These are phyloP conservation scores for Bombus consobrinus DNA, from an alignment of 1,140 invertebrate genomes.

Conservation along the genomic window DNA sequence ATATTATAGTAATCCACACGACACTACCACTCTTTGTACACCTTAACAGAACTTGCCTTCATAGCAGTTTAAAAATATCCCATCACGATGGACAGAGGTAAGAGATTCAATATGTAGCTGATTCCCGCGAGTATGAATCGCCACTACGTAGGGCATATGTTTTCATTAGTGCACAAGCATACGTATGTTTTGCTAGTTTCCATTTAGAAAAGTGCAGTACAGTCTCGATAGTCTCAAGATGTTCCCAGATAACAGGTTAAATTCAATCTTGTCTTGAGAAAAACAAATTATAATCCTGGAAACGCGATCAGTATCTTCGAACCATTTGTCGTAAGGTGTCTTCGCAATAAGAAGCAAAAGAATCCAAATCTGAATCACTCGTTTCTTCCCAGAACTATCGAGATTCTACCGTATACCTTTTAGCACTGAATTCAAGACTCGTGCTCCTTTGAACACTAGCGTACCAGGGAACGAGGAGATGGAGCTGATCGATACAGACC, in stretches of 20 bases:
- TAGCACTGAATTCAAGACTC: constrained; percentile 15
- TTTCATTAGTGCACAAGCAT: constrained; percentile 44
- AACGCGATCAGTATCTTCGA: background rate
- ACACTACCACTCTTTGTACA: background rate
- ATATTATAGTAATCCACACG: background rate
- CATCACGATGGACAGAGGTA: constrained; percentile 41
- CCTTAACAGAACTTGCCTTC: constrained; percentile 31
- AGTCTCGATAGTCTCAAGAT: constrained; percentile 11
- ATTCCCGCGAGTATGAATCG: constrained; percentile 39
- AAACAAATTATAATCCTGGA: background rate
- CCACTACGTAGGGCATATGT: constrained; percentile 42
- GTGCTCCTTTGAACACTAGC: background rate
- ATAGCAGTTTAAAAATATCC: constrained; percentile 39
- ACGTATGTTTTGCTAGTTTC: constrained; percentile 39
- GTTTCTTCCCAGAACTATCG: constrained; percentile 3
- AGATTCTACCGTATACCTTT: constrained; percentile 17
- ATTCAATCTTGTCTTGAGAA: background rate
- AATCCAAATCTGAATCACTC: constrained; percentile 1
- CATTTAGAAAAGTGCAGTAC: constrained; percentile 24
- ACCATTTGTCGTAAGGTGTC: background rate
- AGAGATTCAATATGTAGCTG: constrained; percentile 49
- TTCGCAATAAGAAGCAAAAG: no score
- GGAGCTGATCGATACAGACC: background rate
- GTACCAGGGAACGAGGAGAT: background rate
- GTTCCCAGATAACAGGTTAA: background rate